These are phyloP conservation scores for Parnassius glacialis DNA, from an alignment of 2,888 invertebrate genomes.

Conservation along the genomic window DNA sequence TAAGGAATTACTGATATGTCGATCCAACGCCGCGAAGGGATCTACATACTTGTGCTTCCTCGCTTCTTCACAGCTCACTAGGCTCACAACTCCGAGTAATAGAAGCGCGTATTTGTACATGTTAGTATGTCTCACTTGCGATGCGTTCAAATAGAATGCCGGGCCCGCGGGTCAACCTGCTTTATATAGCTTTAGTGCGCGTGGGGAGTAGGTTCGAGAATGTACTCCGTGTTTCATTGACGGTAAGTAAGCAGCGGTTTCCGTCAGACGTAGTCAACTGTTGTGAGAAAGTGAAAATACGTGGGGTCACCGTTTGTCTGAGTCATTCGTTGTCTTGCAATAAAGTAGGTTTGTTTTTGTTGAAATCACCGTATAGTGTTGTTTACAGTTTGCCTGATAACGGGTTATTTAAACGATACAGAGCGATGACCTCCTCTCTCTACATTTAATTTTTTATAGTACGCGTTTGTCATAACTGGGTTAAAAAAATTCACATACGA, in stretches of 20 bases:
- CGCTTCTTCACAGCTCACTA: conserved; percentile 45
- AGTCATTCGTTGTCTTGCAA: conserved; percentile 30
- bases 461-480: background rate
- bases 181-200: conserved; percentile 67
- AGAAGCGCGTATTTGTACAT: conserved; percentile 58
- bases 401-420: background rate
- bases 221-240: conserved; percentile 61
- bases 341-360: conserved; percentile 32
- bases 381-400: background rate
- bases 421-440: conserved; percentile 8
- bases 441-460: background rate
- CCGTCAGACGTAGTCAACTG: conserved; percentile 62
- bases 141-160: conserved; percentile 38
- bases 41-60: conserved; percentile 52
- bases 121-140: conserved; percentile 37
- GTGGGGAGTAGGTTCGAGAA: conserved; percentile 66
- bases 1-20: conserved; percentile 61
- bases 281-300: conserved; percentile 40
- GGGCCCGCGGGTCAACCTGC: conserved; percentile 38
- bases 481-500: no score
- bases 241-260: conserved; percentile 54
- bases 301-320: conserved; percentile 27
- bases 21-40: conserved; percentile 61
- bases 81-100: conserved; percentile 46
- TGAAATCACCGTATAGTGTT: background rate